phyloP scores from a whole-genome alignment of 1,140 invertebrate species.

The Paramacrobiotus metropolitanus region DNA sequence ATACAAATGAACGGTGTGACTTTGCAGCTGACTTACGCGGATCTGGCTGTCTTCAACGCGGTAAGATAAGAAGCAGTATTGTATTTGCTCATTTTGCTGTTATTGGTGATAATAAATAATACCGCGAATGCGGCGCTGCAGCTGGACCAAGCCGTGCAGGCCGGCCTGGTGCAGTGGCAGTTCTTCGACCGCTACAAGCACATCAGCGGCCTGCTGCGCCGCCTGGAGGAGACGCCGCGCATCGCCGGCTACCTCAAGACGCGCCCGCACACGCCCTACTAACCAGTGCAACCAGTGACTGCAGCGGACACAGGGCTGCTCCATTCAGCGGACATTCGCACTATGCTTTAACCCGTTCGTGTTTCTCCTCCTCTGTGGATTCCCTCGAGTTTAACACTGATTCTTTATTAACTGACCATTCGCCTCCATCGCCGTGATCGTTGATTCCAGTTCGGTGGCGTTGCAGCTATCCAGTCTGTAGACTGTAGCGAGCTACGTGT shows the following conservation, averaged over 20 bases:
- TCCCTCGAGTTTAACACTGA: too few relatives aligned
- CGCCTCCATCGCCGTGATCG: too few relatives aligned
- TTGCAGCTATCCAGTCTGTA: too few relatives aligned
- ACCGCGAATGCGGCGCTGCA: background rate
- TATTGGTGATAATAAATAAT: too few relatives aligned
- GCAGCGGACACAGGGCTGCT: too few relatives aligned
- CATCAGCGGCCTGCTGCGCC: background rate
- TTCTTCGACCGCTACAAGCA: background rate
- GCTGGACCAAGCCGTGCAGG: background rate
- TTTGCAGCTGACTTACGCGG: slow-evolving; percentile 4
- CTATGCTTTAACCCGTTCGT: too few relatives aligned
- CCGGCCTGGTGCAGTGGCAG: background rate
- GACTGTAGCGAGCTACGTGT: too few relatives aligned
- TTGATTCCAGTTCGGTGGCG: too few relatives aligned
- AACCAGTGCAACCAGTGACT: background rate
- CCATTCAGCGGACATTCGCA: too few relatives aligned
- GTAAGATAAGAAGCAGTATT: background rate
- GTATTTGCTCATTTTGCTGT: background rate
- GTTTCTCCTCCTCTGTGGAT: too few relatives aligned
- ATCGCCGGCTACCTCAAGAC: background rate
- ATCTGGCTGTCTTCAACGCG: background rate
- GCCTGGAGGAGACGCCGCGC: background rate
- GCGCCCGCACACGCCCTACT: background rate
- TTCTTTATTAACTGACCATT: too few relatives aligned
- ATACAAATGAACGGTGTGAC: background rate